A percentile compares a stretch with the other conserved stretches of the same genome.
Conservation (phyloP, 2,113 vertebrate species). For the Myotis lucifugus region DNA sequence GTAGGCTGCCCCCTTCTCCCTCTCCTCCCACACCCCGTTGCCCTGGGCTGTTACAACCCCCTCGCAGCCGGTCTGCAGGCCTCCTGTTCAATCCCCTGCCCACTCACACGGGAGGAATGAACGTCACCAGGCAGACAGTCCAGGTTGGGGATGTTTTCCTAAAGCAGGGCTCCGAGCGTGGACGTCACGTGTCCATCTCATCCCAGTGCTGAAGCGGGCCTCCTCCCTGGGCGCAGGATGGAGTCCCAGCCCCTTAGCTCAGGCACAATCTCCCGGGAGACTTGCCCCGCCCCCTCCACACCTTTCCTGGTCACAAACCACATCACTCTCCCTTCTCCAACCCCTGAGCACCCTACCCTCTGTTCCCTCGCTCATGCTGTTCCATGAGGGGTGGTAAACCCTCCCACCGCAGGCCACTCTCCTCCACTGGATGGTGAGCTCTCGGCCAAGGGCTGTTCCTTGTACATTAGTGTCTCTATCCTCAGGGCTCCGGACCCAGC, state of each 20-base stretch:
- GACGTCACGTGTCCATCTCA: background rate
- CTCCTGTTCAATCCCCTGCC: background rate
- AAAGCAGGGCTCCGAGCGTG: background rate
- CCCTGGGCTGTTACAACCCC: background rate
- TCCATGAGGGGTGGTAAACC: background rate
- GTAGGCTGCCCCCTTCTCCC: background rate
- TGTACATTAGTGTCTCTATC: background rate
- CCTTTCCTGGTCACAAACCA: background rate
- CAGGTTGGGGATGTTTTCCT: background rate
- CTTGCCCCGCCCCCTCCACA: too few species aligned
- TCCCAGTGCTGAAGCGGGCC: background rate
- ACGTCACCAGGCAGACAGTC: background rate
- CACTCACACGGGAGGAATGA: background rate
- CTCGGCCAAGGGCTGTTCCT: background rate
- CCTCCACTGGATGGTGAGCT: fast-evolving
- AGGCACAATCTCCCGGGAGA: background rate
- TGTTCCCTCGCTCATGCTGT: background rate
- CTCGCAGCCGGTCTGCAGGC: background rate
- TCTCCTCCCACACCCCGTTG: too few species aligned
- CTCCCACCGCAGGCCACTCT: fast-evolving
- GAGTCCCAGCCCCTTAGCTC: background rate
- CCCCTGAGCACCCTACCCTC: background rate
- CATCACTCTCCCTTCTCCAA: background rate
- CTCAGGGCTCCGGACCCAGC: background rate
- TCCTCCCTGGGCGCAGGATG: background rate